Base-by-base conservation (phyloP, 1,140 invertebrate genomes). In the Trichonephila inaurata region DNA sequence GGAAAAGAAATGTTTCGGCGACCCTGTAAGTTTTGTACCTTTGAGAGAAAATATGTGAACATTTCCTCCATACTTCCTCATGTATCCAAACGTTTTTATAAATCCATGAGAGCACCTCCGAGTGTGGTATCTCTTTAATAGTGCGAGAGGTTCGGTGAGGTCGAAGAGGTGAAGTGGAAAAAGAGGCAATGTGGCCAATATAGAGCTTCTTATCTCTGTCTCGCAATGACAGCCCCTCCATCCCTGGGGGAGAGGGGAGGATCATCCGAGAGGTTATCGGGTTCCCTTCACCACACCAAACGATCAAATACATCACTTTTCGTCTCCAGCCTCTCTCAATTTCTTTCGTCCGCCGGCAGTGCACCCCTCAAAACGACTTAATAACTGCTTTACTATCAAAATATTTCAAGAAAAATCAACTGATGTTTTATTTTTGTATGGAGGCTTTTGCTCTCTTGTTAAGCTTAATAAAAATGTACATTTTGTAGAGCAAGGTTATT, bases 101-200 rank as follows among this genome's bases (percentile, higher is more conserved):
- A 69, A 24, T n/a, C n/a, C 66, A 69, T 24, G 10, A 24, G 66
- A 24, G 21, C 24, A 77, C 72, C 72, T 33, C 72, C 33, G 28
- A 77, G 28, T 77, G 33, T 77, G 24, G 72, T 77, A 77, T 77
- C 72, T 77, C 33, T 77, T 77, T 77, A 77, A 77, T 77, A 77
- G 72, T 33, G 28, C 28, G 72, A 77, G 72, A 85, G 83, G 19
- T 10, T 19, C 21, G 81, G 81, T 58, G 72, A 66, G 83, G 82
- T 86, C 82, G 64, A 92, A 87, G 92, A 93, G 92, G 86, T 88
- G 92, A 89, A 89, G 92, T 89, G 69, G 92, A 93, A 93, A 87
- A 93, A 89, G 85, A 93, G 85, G 92, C 92, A 93, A 93, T 93
- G 92, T 93, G 92, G 92, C 92, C 92, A 93, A 93, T 93, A 93